Base-by-base conservation (phyloP, 2,888 invertebrate genomes). In the Peribatodes rhomboidaria region DNA sequence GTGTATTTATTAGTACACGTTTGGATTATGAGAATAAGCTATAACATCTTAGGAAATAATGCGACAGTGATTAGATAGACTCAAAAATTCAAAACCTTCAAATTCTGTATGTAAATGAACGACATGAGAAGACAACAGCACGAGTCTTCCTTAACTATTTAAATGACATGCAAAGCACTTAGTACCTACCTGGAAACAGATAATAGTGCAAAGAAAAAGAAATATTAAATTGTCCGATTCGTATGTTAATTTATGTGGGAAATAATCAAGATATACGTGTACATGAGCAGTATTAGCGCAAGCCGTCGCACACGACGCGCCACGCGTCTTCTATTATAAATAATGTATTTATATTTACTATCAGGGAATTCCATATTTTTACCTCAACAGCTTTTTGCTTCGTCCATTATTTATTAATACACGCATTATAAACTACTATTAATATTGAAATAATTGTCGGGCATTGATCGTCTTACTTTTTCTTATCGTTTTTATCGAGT, bases 161-260 rank as follows among this genome's bases (percentile, higher is more conserved):
- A 85, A 86, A 89, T 86, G 52, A 70, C 82, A 90, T 90, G 88
- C 87, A 88, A 89, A 90, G 80, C 78, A 82, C 79, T 85, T 81
- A 83, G 86, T 86, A 88, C 88, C 83, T 86, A 88, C 88, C 83
- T 85, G 87, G 85, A 83, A 87, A 81, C 77, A 83, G 81, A 82
- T 85, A 85, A 86, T 85, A 80, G 83, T 68, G 82, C 81, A 81
- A 84, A 85, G 81, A 80, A 81, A 84, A 85, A 86, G 82, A 87
- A 85, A 86, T 86, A 85, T 84, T 82, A 86, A 85, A 86, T 86
- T 84, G 81, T 88, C 81, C 77, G 77, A 84, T 89, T 86, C 84
- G 78, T 87, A 90, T 90, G 88, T 78, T 81, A 90, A 90, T 91
- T 76, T 85, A 84, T 87, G 85, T 88, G 83, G 79, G 87, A 88